A percentile compares a stretch with the other conserved stretches of the same genome.
phyloP scores from a whole-genome alignment of 1,140 invertebrate genomes.

The Drosophila chauvacae region DNA sequence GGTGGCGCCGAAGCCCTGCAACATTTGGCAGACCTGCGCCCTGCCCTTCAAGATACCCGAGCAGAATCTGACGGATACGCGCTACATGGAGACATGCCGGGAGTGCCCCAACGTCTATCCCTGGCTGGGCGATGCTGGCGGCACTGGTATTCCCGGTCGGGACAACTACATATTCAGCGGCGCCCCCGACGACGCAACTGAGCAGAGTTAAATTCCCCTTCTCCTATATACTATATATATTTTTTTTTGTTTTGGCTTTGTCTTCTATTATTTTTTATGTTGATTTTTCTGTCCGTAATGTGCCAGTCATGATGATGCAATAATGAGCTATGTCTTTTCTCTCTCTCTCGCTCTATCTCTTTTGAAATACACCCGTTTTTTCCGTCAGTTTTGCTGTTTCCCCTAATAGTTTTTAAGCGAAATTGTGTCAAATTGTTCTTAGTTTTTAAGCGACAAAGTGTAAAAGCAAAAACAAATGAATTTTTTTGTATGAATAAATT shows the following conservation, averaged over 20 bases:
- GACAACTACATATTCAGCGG: conserved; percentile 90
- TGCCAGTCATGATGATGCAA: conserved; percentile 54
- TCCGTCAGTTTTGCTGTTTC: neutral
- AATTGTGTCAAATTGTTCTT: conserved; percentile 73
- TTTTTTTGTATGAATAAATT: conserved; percentile 67
- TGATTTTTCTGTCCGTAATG: conserved; percentile 27
- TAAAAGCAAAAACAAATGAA: conserved; percentile 37
- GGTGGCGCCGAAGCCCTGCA: conserved; percentile 89
- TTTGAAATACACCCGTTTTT: conserved; percentile 1
- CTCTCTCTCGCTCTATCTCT: neutral
- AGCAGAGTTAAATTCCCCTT: neutral
- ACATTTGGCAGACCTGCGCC: conserved; percentile 93
- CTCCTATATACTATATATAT: neutral
- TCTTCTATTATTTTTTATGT: neutral
- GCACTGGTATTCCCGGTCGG: conserved; percentile 90
- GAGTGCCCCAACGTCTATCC: conserved; percentile 91
- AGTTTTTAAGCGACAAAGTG: conserved; percentile 54
- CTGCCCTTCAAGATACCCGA: conserved; percentile 91
- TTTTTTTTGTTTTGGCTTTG: conserved; percentile 1
- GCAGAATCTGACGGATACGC: conserved; percentile 90
- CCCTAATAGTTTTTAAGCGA: conserved; percentile 60
- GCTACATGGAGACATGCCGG: conserved; percentile 94
- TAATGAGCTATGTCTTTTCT: conserved; percentile 27
- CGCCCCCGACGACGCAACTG: neutral
- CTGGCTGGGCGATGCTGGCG: conserved; percentile 90